A percentile compares a stretch with the other conserved stretches of the same genome.
These are phyloP conservation scores for Tinea semifulvella DNA, from an alignment of 2,888 invertebrate species.

Conservation along the genomic window DNA sequence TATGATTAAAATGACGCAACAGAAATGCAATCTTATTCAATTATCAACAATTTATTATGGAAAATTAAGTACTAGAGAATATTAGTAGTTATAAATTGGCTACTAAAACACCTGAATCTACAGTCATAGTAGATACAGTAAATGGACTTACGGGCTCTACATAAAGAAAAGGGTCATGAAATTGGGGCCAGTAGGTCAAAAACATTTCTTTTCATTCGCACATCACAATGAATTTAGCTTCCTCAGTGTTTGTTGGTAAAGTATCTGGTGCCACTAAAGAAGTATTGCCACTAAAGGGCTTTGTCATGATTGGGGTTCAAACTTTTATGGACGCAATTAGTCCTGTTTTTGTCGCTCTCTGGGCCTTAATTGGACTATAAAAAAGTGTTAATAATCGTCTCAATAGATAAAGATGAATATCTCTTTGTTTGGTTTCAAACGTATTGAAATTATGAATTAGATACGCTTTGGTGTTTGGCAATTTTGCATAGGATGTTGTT, in stretches of 20 bases:
- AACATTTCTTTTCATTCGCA: slow-evolving; percentile 35
- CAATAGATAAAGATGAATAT: slow-evolving; percentile 18
- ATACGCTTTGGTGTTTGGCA: slow-evolving; percentile 5
- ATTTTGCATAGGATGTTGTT: neutral
- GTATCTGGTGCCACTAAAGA: slow-evolving; percentile 18
- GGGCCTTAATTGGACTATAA: slow-evolving; percentile 22
- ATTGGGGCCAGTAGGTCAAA: slow-evolving; percentile 18
- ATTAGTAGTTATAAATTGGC: too few species aligned
- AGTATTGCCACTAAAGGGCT: slow-evolving; percentile 22
- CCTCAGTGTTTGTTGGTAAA: slow-evolving; percentile 18
- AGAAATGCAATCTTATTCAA: too few species aligned
- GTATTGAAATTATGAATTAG: slow-evolving; percentile 6
- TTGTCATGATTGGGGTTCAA: slow-evolving; percentile 26
- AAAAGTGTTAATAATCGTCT: slow-evolving; percentile 19
- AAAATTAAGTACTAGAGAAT: too few species aligned
- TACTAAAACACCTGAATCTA: too few species aligned
- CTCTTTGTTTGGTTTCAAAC: slow-evolving; percentile 5
- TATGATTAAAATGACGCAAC: too few species aligned
- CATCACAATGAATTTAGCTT: slow-evolving; percentile 34
- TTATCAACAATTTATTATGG: too few species aligned
- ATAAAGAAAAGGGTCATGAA: slow-evolving; percentile 1
- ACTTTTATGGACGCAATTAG: slow-evolving; percentile 40
- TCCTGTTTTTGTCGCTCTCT: slow-evolving; percentile 28
- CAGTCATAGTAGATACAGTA: too few species aligned
- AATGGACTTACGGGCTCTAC: too few species aligned